A percentile compares a stretch with the other conserved stretches of the same genome.
These are phyloP conservation scores for Tupiocoris notatus DNA, from an alignment of 2,888 invertebrate species.

Conservation along the genomic window DNA sequence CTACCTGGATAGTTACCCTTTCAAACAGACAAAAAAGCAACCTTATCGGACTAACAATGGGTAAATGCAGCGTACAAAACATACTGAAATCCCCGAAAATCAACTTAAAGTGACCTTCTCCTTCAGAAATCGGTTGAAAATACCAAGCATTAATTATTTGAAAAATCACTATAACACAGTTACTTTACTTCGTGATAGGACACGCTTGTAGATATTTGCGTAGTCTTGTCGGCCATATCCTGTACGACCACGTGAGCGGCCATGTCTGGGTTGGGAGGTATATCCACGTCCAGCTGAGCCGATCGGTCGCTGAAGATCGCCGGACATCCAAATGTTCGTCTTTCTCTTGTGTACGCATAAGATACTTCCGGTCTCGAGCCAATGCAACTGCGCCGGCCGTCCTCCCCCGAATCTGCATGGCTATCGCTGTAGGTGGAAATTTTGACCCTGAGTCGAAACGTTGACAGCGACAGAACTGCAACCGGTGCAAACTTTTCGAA, in stretches of 20 bases:
- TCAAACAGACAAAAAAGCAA: too few species aligned
- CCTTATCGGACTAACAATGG: too few species aligned
- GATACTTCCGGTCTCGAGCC: constrained; percentile 53
- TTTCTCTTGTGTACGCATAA: constrained; percentile 66
- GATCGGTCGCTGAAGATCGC: constrained; percentile 68
- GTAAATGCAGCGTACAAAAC: too few species aligned
- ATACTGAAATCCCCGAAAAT: too few species aligned
- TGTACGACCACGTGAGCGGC: constrained; percentile 62
- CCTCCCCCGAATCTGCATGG: not conserved
- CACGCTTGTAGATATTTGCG: constrained; percentile 63
- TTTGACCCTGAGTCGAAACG: too few species aligned
- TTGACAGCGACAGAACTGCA: too few species aligned
- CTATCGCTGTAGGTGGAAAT: constrained; percentile 22
- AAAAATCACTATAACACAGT: too few species aligned
- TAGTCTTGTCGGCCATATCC: constrained; percentile 63
- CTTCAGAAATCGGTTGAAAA: too few species aligned
- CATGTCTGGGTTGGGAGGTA: constrained; percentile 58
- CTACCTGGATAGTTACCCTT: too few species aligned
- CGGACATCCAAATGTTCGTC: constrained; percentile 70
- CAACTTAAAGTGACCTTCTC: too few species aligned
- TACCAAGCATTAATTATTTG: too few species aligned
- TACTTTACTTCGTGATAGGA: constrained; percentile 64
- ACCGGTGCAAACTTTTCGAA: too few species aligned
- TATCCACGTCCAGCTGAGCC: constrained; percentile 51
- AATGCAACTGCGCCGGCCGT: constrained; percentile 1